Conservation (phyloP, 1,140 invertebrate species). For the Berghia stephanieae region DNA sequence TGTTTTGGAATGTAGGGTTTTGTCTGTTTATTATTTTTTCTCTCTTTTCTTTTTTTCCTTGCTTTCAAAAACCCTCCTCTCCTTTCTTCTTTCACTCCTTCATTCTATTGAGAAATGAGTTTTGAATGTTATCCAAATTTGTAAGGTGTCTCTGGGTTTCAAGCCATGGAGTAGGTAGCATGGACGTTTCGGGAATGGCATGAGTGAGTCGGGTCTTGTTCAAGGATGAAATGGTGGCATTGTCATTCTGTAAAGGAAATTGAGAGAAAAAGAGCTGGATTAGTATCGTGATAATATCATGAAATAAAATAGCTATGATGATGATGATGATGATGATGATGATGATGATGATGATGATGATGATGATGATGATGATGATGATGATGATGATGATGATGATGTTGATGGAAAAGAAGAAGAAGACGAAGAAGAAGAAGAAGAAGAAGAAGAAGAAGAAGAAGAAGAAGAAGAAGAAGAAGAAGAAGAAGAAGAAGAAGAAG, state of each 20-base stretch:
- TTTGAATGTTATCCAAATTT: too few relatives aligned
- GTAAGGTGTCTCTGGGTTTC: too few relatives aligned
- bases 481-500: neutral
- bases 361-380: neutral
- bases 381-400: neutral
- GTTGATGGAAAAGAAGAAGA: constrained; percentile 10
- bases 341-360: constrained; percentile 23
- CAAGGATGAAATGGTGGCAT: neutral
- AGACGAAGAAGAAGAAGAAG: neutral
- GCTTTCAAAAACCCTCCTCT: too few relatives aligned
- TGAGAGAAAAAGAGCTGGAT: neutral
- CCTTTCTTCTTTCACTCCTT: too few relatives aligned
- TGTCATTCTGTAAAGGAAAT: neutral
- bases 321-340: constrained; percentile 23
- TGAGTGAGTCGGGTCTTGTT: too few relatives aligned
- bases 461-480: neutral
- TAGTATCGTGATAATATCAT: neutral
- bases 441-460: neutral
- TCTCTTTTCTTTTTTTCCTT: too few relatives aligned
- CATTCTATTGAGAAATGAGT: too few relatives aligned
- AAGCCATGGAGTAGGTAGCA: too few relatives aligned
- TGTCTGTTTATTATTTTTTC: too few relatives aligned
- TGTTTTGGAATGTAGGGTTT: too few relatives aligned
- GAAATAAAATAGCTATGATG: constrained; percentile 15
- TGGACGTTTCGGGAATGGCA: too few relatives aligned